Evolutionary conservation across 2,888 invertebrate species (phyloP).

Genomic region (Stenodema calcarata): DNA sequence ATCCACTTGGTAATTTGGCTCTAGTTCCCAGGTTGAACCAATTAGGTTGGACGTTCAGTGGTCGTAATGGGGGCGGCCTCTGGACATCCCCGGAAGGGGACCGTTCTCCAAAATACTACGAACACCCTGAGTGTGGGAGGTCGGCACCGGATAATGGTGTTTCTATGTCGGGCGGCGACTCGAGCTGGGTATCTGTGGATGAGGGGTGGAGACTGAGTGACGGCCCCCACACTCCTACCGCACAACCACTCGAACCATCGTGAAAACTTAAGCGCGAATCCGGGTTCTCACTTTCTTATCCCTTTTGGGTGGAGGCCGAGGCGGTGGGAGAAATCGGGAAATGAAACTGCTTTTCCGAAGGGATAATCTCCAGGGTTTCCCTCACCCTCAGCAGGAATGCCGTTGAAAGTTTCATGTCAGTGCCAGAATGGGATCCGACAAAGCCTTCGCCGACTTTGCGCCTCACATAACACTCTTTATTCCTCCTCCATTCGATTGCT

Average conservation of each 20-base stretch:
- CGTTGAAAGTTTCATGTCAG: not conserved
- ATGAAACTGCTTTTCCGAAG: not conserved
- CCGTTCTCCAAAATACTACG: not conserved
- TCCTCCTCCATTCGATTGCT: not conserved
- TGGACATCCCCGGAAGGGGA: not conserved
- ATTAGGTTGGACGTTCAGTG: not conserved
- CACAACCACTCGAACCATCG: slow-evolving; percentile 11
- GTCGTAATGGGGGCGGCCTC: not conserved
- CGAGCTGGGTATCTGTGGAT: not conserved
- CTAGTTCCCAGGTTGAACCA: not conserved
- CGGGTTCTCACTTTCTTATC: slow-evolving; percentile 39
- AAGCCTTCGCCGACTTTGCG: not conserved
- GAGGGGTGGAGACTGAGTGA: slow-evolving; percentile 14
- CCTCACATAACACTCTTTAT: not conserved
- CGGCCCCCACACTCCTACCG: not conserved
- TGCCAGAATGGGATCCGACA: not conserved
- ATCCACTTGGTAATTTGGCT: not conserved
- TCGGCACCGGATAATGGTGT: slow-evolving; percentile 8
- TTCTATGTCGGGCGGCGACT: slow-evolving; percentile 1
- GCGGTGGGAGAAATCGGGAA: not conserved
- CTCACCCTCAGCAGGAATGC: not conserved
- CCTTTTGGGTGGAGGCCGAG: not conserved
- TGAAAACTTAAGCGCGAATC: slow-evolving; percentile 40
- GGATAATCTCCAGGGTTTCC: not conserved
- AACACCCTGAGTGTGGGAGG: not conserved